These are phyloP conservation scores for Hylaea fasciaria DNA, from an alignment of 2,888 invertebrate species.

Conservation along the genomic window DNA sequence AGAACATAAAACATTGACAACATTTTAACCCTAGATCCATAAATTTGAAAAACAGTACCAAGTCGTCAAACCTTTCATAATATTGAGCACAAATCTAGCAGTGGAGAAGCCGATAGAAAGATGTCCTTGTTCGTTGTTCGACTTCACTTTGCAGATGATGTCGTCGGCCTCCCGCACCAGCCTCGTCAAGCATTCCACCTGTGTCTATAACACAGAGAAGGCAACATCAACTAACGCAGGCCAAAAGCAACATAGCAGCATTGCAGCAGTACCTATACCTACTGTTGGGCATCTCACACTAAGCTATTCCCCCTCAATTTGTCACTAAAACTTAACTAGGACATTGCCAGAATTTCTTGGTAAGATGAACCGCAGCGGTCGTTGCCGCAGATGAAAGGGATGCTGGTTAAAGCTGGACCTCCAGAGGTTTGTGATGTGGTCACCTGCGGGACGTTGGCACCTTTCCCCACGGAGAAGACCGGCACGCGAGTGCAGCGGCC, in stretches of 20 bases:
- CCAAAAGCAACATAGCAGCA: too few relatives aligned
- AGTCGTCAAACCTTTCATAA: constrained; percentile 67
- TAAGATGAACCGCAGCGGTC: too few relatives aligned
- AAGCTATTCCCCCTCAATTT: too few relatives aligned
- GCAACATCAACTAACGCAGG: not conserved
- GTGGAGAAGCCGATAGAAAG: constrained; percentile 76
- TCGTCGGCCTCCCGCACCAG: constrained; percentile 78
- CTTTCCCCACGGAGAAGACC: constrained; percentile 68
- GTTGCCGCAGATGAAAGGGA: too few relatives aligned
- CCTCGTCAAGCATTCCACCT: constrained; percentile 65
- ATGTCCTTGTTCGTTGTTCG: constrained; percentile 72
- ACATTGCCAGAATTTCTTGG: too few relatives aligned
- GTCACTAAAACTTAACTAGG: too few relatives aligned
- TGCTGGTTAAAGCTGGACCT: too few relatives aligned
- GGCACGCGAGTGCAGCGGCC: constrained; percentile 74
- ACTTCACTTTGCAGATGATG: constrained; percentile 73
- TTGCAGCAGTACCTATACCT: too few relatives aligned
- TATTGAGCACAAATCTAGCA: constrained; percentile 67
- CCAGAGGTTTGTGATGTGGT: not conserved
- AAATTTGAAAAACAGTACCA: too few relatives aligned
- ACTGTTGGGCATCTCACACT: too few relatives aligned
- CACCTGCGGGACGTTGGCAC: constrained; percentile 64
- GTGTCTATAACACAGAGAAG: constrained; percentile 49
- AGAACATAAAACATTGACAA: too few relatives aligned
- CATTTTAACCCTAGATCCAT: too few relatives aligned